These are phyloP conservation scores for Corbicula japonica DNA, from an alignment of 2,888 invertebrate genomes.

Conservation along the genomic window DNA sequence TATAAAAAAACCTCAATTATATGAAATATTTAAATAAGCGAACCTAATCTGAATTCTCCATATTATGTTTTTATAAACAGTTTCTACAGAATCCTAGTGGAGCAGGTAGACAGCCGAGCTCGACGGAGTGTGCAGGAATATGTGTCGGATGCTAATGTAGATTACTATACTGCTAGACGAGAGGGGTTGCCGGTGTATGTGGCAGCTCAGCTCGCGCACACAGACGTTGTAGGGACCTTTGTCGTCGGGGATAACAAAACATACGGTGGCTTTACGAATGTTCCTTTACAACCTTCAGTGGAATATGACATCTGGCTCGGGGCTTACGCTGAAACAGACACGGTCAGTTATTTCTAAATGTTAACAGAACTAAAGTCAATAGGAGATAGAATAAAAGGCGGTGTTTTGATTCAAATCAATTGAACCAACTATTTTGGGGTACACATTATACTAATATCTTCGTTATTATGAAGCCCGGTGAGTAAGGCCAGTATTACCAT, in stretches of 20 bases:
- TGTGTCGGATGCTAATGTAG: constrained; percentile 89
- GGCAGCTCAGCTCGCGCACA: constrained; percentile 91
- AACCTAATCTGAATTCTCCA: not conserved
- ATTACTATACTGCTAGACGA: constrained; percentile 90
- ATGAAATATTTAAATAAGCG: too few relatives aligned
- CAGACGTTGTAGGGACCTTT: constrained; percentile 89
- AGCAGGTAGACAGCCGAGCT: constrained; percentile 53
- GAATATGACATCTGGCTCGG: constrained; percentile 91
- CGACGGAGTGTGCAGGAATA: constrained; percentile 64
- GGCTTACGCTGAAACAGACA: constrained; percentile 91
- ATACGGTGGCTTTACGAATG: constrained; percentile 93
- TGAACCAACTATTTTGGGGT: too few relatives aligned
- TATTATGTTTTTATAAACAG: constrained; percentile 70
- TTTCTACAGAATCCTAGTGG: constrained; percentile 82
- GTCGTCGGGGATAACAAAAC: constrained; percentile 92
- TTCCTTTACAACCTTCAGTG: constrained; percentile 90
- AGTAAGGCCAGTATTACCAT: too few relatives aligned
- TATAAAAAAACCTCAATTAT: too few relatives aligned
- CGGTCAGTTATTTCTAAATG: constrained; percentile 86
- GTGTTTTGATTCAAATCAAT: too few relatives aligned
- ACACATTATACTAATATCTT: too few relatives aligned
- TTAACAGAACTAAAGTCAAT: not conserved
- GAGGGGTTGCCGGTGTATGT: constrained; percentile 93
- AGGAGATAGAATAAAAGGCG: not conserved
- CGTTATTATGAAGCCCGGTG: too few relatives aligned